Evolutionary conservation across 2,888 invertebrate species (phyloP), one percentile per base, ranked within the genome.

Genomic region (Diarsia brunnea): DNA sequence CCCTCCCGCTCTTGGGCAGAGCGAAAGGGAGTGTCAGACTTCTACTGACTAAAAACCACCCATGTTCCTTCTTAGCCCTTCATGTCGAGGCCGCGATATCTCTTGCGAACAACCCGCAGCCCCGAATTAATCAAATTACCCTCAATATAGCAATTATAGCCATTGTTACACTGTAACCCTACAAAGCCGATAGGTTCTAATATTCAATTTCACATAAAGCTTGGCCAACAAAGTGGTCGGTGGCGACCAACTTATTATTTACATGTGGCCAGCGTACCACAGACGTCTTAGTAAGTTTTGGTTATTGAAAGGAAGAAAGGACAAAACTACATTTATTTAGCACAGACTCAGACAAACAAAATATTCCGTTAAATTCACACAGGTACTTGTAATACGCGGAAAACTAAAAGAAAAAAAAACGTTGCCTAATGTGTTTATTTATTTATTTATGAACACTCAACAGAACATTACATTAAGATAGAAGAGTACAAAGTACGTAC

Each of bases 141-240:
- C 49, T 24, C 14, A 67, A 68, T n/a, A 27, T 16, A 43, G n/a
- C 31, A 55, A 19, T 19, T 55, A 31, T 38, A 31, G 2, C 61
- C 27, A 60, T 73, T 60, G n/a, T n/a, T 61, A 45, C 21, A 5
- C 4, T 45, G 10, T 45, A 58, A 53, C 16, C 16, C 16, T 21
- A 47, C 21, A 47, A 31, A 47, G 31, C 31, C 4, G 4, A 58
- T 21, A 4, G 2, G 31, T 31, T 24, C 45, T 27, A 51, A 51
- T 66, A 51, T 61, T 70, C 12, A 47, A 72, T 49, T 63, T 24
- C 31, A 68, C 55, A 51, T 58, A 43, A 31, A 67, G 14, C 14
- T 11, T 64, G 21, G 21, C 53, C 60, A 73, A 19, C 27, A 19
- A n/a, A 45, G 70, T 31, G 14, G 31, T 31, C 10, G 10, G 19